phyloP scores from a whole-genome alignment of 2,113 vertebrate species.

The Cyprinus carpio region DNA sequence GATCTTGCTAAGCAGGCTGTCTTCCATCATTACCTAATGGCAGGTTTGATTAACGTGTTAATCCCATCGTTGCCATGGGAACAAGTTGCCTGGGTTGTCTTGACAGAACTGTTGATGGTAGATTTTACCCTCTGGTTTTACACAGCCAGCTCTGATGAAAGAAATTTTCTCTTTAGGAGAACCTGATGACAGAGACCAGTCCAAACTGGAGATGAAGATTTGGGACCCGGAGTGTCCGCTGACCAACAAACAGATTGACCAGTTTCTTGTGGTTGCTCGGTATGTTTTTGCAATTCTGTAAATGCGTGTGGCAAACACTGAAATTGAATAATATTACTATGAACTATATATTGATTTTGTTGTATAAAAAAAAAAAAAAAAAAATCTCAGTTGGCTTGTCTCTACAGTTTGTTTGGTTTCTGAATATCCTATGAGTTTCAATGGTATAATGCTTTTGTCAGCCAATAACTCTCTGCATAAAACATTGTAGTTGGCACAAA shows the following conservation, averaged over 20 bases:
- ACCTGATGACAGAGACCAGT: constrained; percentile 91
- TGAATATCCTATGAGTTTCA: background rate
- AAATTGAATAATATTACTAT: background rate
- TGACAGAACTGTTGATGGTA: background rate
- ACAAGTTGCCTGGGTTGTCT: constrained; percentile 2
- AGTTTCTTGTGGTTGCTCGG: constrained; percentile 97
- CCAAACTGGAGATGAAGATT: constrained; percentile 94
- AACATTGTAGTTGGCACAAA: background rate
- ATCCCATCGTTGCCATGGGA: constrained; percentile 23
- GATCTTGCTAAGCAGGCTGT: constrained; percentile 29
- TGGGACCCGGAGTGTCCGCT: constrained; percentile 97
- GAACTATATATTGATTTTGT: background rate
- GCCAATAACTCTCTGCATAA: background rate
- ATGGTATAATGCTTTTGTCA: background rate
- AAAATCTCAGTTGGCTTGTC: background rate
- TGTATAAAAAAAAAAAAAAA: background rate
- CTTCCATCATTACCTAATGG: background rate
- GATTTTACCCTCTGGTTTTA: background rate
- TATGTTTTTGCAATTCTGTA: constrained; percentile 60
- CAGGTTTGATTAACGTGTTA: constrained; percentile 27
- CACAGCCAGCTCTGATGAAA: background rate
- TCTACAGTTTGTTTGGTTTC: background rate
- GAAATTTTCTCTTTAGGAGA: constrained; percentile 73
- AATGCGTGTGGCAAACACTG: background rate
- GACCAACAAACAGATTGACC: constrained; percentile 96